Conservation (phyloP, 2,888 invertebrate genomes). For the Archips xylosteana region DNA sequence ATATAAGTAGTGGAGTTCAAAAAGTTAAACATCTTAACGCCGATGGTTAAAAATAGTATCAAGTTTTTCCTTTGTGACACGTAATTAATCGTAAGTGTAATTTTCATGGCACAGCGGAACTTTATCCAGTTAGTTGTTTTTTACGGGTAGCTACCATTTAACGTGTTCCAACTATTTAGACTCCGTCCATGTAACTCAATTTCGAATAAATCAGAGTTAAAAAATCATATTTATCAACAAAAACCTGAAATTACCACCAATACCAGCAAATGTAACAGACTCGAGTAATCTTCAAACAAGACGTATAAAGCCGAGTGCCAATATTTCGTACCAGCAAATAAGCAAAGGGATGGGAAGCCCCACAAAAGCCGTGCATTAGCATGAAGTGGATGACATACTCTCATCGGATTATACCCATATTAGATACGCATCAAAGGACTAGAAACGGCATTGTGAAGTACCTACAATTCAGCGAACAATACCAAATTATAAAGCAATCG, state of each 20-base stretch:
- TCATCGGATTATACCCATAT: constrained; percentile 78
- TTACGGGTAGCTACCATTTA: too few relatives aligned
- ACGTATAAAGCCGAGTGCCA: constrained; percentile 24
- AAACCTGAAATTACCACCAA: background rate
- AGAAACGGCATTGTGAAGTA: constrained; percentile 66
- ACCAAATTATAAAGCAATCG: constrained; percentile 75
- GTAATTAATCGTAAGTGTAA: too few relatives aligned
- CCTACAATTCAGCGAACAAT: constrained; percentile 76
- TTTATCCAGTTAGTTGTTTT: too few relatives aligned
- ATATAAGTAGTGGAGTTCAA: too few relatives aligned
- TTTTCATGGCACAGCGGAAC: too few relatives aligned
- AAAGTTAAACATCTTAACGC: too few relatives aligned
- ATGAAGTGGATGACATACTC: constrained; percentile 80
- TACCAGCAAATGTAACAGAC: background rate
- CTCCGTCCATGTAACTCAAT: too few relatives aligned
- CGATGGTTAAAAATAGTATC: too few relatives aligned
- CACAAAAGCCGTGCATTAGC: constrained; percentile 72
- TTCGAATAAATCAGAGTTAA: too few relatives aligned
- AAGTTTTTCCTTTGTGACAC: too few relatives aligned
- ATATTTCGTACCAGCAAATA: constrained; percentile 50
- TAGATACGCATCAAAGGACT: constrained; percentile 82
- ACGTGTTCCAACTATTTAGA: too few relatives aligned
- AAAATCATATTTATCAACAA: too few relatives aligned
- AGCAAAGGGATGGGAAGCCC: constrained; percentile 69
- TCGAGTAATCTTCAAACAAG: constrained; percentile 35